Evolutionary conservation across 1,140 invertebrate genomes (phyloP), one percentile per base, ranked within the genome.

Genomic region (Anastatus disparis): DNA sequence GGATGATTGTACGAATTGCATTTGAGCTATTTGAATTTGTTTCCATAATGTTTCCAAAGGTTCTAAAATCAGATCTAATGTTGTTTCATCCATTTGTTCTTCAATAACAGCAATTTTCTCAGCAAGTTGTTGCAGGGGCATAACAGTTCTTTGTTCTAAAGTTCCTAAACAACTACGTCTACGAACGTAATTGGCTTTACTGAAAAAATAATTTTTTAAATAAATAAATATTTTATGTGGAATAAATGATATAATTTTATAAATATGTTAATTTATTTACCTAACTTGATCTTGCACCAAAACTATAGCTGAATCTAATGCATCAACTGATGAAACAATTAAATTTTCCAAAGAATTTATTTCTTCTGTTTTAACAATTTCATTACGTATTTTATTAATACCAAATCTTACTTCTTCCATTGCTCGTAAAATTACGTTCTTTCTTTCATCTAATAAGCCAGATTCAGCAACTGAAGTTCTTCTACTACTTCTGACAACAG

Each of bases 11-110:
- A 71, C 69, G 40, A 84, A 76, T 46, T 84, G 77, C 0, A 63
- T 74, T 55, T 79, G 74, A 0, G 80, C 68, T 22, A 80, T 29
- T 6, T 77, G 73, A 26, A 85, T 79, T 52, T 84, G 83, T 35
- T 83, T 81, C 12, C 76, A 74, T 9, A 85, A 74, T n/a, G 77
- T 77, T 67, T 82, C 76, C 20, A 84, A 63, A 8, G 82, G 80
- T 29, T 77, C 77, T 9, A 73, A 75, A 6, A 84, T 74, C 13
- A 77, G 17, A 65, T 73, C 48, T 13, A 77, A 74, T 1, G 75
- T 64, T 9, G 44, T 10, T 48, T 73, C 44, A 27, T 85, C 77
- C 0, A 73, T 59, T 3, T 75, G 71, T 24, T 78, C 53, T 42
- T 81, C 76, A 17, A 85, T 56, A 8, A 71, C 15, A 13, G 58